A percentile compares a stretch with the other conserved stretches of the same genome.
phyloP scores from a whole-genome alignment of 2,113 vertebrate genomes.

The Tragulus kanchil region DNA sequence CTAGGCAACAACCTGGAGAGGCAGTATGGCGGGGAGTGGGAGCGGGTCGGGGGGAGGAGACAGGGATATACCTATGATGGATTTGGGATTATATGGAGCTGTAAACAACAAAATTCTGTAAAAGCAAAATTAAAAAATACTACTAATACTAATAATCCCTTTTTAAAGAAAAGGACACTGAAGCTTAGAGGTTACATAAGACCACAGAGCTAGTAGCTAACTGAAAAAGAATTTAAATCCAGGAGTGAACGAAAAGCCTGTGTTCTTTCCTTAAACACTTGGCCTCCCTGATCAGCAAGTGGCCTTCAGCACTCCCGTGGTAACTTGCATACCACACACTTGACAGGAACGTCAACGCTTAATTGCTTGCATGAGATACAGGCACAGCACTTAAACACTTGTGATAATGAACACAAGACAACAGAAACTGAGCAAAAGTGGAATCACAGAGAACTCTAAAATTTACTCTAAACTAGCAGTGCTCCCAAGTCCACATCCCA shows the following conservation, averaged over 20 bases:
- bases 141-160: too few species aligned
- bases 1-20: too few species aligned
- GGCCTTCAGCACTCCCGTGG: not conserved
- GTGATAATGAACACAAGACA: not conserved
- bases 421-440: not conserved
- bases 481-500: not conserved
- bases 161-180: constrained; percentile 25
- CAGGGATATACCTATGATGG: too few species aligned
- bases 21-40: too few species aligned
- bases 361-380: not conserved
- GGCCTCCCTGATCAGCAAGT: not conserved
- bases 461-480: constrained; percentile 39
- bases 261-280: not conserved
- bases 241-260: not conserved
- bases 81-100: too few species aligned
- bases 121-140: too few species aligned
- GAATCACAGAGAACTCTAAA: constrained; percentile 8
- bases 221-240: constrained; percentile 10
- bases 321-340: not conserved
- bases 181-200: constrained; percentile 37
- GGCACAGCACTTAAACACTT: not conserved
- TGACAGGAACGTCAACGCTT: constrained; percentile 21
- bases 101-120: too few species aligned
- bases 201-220: not conserved
- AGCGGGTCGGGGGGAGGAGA: too few species aligned